Evolutionary conservation across 2,797 vertebrate species (phyloP).

Genomic region (Orestias chungarensis): DNA sequence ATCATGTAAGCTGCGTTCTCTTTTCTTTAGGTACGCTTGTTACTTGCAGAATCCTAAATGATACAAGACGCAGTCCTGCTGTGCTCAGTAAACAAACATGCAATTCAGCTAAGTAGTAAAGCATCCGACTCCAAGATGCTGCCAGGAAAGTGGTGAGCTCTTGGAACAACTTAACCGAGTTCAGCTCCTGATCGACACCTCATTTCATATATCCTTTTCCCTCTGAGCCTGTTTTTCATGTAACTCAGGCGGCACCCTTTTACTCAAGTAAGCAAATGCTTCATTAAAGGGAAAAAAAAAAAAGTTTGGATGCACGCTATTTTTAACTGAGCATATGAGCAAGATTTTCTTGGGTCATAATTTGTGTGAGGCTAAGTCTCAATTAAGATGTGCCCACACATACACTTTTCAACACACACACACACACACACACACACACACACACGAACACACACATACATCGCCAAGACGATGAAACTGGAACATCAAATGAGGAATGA

Average conservation of each 20-base stretch:
- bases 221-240: slow-evolving; percentile 26
- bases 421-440: slow-evolving; percentile 12
- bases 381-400: slow-evolving; percentile 30
- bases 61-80: slow-evolving; percentile 8
- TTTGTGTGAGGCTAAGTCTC: slow-evolving; percentile 30
- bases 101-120: slow-evolving; percentile 19
- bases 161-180: slow-evolving; percentile 34
- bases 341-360: slow-evolving; percentile 56
- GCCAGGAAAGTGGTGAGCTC: slow-evolving; percentile 21
- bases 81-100: slow-evolving; percentile 45
- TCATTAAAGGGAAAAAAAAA: slow-evolving; percentile 10
- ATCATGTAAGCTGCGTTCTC: slow-evolving; percentile 6
- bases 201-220: slow-evolving; percentile 27
- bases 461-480: slow-evolving; percentile 57
- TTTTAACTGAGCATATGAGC: slow-evolving; percentile 42
- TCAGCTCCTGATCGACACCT: slow-evolving; percentile 17
- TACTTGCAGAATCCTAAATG: slow-evolving; percentile 31
- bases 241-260: slow-evolving; percentile 36
- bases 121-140: slow-evolving; percentile 12
- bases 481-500: slow-evolving; percentile 71
- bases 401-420: slow-evolving; percentile 16
- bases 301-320: slow-evolving; percentile 46
- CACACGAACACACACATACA: slow-evolving; percentile 13
- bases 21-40: slow-evolving; percentile 17
- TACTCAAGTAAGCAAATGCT: slow-evolving; percentile 42